Base-by-base conservation (phyloP, 2,113 vertebrate genomes). In the Leiothrix lutea region DNA sequence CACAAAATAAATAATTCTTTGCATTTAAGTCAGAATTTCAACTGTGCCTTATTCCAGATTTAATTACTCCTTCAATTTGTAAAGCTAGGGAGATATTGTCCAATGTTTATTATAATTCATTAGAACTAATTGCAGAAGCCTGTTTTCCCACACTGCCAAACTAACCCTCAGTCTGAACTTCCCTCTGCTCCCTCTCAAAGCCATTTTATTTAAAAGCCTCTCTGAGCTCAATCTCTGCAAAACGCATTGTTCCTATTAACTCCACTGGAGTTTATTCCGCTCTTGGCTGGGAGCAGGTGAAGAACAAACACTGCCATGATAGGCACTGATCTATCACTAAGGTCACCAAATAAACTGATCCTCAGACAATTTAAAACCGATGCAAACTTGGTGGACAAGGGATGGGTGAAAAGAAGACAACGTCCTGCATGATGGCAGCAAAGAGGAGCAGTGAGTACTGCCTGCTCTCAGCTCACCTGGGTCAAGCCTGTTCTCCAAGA, bases 51-150 rank as follows among this genome's bases (percentile, higher is more conserved):
- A 66, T 80, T 94, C 72, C 72, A 83, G 90, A 90, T 88, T 80
- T 94, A 86, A 93, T 92, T 95, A 95, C 35, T 62, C 8, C 60
- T 88, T 90, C 67, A 86, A 10, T 65, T 92, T 61, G 73, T 82
- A 94, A 92, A 90, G 57, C 62, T 88, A 58, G 50, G 21, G 58
- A 95, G 35, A 54, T 95, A 82, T 69, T 92, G 71, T 62, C 66
- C 67, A 77, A 28, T 50, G 66, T 87, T 93, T 92, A 95, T 94
- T 80, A 44, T 91, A 91, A 69, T 79, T 82, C 74, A 86, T 95
- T 90, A 94, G 40, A 72, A 88, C 73, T 91, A 91, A 95, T 91
- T 92, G 77, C 64, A 94, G 90, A 85, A 93, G 81, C 42, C 74
- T 96, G 71, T 90, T 93, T 95, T 78, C 24, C 61, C 65, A 71